phyloP scores from a whole-genome alignment of 2,888 invertebrate species.

The Lathronympha strigana region DNA sequence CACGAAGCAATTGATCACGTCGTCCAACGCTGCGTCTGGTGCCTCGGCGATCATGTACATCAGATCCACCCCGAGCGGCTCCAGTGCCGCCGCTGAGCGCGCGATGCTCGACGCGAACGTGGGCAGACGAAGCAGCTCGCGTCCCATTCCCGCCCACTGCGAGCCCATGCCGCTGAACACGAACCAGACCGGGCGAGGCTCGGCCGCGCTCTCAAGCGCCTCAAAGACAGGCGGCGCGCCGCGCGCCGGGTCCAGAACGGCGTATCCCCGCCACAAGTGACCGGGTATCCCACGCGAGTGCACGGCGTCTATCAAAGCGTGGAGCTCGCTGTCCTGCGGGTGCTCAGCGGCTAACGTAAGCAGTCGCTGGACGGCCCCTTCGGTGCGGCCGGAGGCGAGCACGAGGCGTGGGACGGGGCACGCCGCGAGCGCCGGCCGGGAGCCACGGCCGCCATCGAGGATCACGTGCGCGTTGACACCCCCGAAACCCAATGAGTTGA shows the following conservation, averaged over 20 bases:
- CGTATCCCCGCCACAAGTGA: slow-evolving; percentile 91
- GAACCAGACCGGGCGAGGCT: slow-evolving; percentile 95
- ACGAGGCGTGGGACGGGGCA: slow-evolving; percentile 86
- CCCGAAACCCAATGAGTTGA: slow-evolving; percentile 99
- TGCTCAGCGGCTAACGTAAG: slow-evolving; percentile 86
- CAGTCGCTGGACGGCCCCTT: slow-evolving; percentile 88
- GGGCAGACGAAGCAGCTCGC: slow-evolving; percentile 92
- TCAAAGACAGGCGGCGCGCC: not conserved
- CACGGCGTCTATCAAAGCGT: slow-evolving; percentile 90
- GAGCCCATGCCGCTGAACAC: slow-evolving; percentile 86
- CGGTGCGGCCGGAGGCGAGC: slow-evolving; percentile 93
- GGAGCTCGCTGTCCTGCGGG: slow-evolving; percentile 88
- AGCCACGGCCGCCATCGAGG: slow-evolving; percentile 88
- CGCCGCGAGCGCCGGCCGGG: slow-evolving; percentile 81
- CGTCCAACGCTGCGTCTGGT: slow-evolving; percentile 91
- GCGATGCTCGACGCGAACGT: slow-evolving; percentile 91
- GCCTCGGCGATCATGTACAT: slow-evolving; percentile 91
- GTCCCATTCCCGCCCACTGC: slow-evolving; percentile 96
- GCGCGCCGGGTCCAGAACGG: slow-evolving; percentile 83
- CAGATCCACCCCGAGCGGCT: slow-evolving; percentile 92
- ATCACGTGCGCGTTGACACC: slow-evolving; percentile 97
- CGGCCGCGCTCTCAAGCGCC: slow-evolving; percentile 68
- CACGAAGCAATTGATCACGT: slow-evolving; percentile 95
- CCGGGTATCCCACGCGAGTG: too few relatives aligned
- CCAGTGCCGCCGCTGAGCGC: slow-evolving; percentile 90